Evolutionary conservation across 2,113 vertebrate genomes (phyloP).

Genomic region (Corythaeola cristata): DNA sequence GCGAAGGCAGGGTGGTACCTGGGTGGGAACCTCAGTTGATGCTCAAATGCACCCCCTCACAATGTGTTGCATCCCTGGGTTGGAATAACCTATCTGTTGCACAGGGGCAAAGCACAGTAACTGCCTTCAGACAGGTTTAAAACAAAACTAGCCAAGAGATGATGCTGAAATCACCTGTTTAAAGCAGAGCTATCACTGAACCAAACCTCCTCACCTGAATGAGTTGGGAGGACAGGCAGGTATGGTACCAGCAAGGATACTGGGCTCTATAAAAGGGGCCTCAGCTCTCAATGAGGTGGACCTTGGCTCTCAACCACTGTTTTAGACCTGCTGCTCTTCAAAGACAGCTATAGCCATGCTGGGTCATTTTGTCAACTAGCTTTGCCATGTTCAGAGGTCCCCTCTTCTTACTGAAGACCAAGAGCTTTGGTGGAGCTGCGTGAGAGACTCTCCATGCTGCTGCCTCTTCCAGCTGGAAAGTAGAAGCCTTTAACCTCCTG

Average conservation of each 20-base stretch:
- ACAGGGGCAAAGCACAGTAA: fast-evolving
- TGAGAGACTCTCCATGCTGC: neutral
- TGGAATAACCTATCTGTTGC: too few species aligned
- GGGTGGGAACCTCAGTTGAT: fast-evolving
- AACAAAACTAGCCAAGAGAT: neutral
- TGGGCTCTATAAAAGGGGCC: neutral
- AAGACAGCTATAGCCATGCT: neutral
- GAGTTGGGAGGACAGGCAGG: neutral
- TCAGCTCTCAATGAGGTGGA: neutral
- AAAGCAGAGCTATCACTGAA: neutral
- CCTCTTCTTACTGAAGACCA: neutral
- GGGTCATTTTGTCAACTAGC: too few species aligned
- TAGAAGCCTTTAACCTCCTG: neutral
- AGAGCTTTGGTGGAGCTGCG: neutral
- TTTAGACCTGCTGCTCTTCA: neutral
- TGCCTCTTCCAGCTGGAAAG: neutral
- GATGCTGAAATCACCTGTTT: neutral
- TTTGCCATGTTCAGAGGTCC: neutral
- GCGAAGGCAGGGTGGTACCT: neutral
- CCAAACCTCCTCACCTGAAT: neutral
- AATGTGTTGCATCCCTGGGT: too few species aligned
- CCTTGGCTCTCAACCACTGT: neutral
- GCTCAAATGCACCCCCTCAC: too few species aligned
- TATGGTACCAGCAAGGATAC: too few species aligned
- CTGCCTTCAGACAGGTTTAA: neutral